These are phyloP conservation scores for Drosophila nikananu DNA, from an alignment of 1,140 invertebrate genomes.

Conservation along the genomic window DNA sequence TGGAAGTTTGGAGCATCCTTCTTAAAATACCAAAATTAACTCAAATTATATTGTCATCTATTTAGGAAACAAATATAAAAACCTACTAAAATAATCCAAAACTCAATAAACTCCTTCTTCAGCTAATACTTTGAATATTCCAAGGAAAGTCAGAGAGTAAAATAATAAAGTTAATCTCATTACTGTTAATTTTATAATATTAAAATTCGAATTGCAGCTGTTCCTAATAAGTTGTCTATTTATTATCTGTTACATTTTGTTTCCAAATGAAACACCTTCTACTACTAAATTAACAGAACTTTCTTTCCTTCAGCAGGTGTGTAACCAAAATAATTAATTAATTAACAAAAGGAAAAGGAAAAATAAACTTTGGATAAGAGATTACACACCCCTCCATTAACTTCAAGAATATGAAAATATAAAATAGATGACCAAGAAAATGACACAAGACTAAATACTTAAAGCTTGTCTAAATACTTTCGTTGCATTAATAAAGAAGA, in stretches of 20 bases:
- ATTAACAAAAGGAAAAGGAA: too few relatives aligned
- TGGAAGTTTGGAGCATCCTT: neutral
- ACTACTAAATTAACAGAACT: too few relatives aligned
- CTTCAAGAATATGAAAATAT: neutral
- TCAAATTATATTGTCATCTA: neutral
- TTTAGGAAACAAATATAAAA: neutral
- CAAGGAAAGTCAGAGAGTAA: neutral
- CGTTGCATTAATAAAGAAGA: conserved; percentile 13
- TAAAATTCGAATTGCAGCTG: neutral
- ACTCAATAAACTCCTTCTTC: neutral
- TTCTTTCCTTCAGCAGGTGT: neutral
- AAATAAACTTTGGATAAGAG: neutral
- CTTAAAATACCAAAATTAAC: neutral
- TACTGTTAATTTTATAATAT: neutral
- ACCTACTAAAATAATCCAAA: neutral
- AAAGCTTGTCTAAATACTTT: conserved; percentile 19
- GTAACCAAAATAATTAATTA: conserved; percentile 5
- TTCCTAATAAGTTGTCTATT: neutral
- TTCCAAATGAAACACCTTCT: neutral
- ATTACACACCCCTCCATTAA: neutral
- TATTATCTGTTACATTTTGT: neutral
- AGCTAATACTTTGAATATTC: neutral
- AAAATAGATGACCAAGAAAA: conserved; percentile 8
- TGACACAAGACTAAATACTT: conserved; percentile 12
- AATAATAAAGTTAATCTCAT: neutral